Evolutionary conservation across 2,113 vertebrate species (phyloP).

Genomic region (Mandrillus leucophaeus): DNA sequence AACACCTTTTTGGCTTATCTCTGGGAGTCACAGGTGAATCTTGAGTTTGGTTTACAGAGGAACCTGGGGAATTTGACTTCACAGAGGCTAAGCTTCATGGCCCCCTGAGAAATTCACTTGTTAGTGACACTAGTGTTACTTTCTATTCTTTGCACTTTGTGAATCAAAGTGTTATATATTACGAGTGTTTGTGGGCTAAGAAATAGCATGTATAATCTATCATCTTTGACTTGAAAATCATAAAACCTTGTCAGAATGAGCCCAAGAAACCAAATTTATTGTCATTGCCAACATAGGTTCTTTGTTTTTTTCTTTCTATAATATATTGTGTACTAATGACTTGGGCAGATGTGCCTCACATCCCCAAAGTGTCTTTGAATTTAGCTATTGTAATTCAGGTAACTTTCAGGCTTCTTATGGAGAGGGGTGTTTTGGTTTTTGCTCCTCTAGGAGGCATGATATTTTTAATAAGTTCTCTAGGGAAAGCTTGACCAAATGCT

Average conservation of each 20-base stretch:
- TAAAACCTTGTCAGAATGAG: neutral
- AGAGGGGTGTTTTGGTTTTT: neutral
- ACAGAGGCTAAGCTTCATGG: neutral
- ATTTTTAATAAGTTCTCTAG: slow-evolving; percentile 63
- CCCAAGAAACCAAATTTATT: slow-evolving; percentile 18
- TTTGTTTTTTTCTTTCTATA: neutral
- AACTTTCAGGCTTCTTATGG: neutral
- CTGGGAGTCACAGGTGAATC: neutral
- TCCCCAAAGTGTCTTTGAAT: slow-evolving; percentile 6
- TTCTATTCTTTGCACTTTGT: neutral
- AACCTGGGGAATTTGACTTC: neutral
- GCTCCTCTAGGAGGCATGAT: neutral
- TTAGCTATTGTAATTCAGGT: slow-evolving; percentile 38
- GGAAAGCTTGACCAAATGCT: slow-evolving; percentile 30
- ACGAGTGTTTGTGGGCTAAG: neutral
- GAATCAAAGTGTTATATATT: neutral
- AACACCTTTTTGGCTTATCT: neutral
- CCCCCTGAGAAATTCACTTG: neutral
- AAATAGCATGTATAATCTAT: neutral
- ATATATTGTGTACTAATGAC: slow-evolving; percentile 2
- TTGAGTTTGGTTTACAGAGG: neutral
- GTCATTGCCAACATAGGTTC: neutral
- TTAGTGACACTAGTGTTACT: neutral
- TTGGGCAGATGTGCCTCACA: slow-evolving; percentile 12
- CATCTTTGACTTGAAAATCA: neutral